Percentiles rank a stretch among this genome's conserved stretches.
These are phyloP conservation scores for Drosophila melanica DNA, from an alignment of 1,140 invertebrate species.

Conservation along the genomic window DNA sequence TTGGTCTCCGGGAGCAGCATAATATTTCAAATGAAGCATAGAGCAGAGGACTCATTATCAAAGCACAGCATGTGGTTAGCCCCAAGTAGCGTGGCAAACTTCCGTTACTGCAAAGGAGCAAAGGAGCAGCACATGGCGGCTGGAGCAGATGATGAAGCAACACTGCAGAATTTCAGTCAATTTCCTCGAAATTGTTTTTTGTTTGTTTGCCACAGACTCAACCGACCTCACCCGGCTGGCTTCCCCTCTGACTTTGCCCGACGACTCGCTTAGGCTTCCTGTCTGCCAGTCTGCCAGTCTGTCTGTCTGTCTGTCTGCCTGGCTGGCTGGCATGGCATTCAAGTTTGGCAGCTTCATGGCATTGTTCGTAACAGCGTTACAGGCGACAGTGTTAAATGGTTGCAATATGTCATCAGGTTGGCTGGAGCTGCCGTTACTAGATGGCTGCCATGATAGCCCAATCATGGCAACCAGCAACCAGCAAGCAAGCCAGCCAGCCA, in stretches of 20 bases:
- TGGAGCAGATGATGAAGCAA: slow-evolving; percentile 70
- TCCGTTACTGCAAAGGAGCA: slow-evolving; percentile 31
- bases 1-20: slow-evolving; percentile 45
- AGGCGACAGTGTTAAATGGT: slow-evolving; percentile 83
- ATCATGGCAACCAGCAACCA: slow-evolving; percentile 68
- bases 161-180: slow-evolving; percentile 82
- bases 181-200: slow-evolving; percentile 82
- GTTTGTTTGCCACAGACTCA: slow-evolving; percentile 73
- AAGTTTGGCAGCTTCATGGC: slow-evolving; percentile 25
- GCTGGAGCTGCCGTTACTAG: slow-evolving; percentile 56
- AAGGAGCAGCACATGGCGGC: slow-evolving; percentile 55
- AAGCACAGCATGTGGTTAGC: slow-evolving; percentile 82
- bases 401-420: slow-evolving; percentile 83
- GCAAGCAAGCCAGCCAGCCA: no score
- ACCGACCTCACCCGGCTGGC: slow-evolving; percentile 17
- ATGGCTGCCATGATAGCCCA: slow-evolving; percentile 77
- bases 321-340: slow-evolving; percentile 9
- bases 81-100: slow-evolving; percentile 64
- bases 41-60: slow-evolving; percentile 73
- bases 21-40: slow-evolving; percentile 80
- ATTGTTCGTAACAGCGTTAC: slow-evolving; percentile 72
- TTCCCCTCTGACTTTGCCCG: slow-evolving; percentile 9
- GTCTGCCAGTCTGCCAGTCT: slow-evolving; percentile 36
- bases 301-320: slow-evolving; percentile 8
- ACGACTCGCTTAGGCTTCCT: slow-evolving; percentile 62